phyloP scores from a whole-genome alignment of 2,888 invertebrate species.

The Charanyca ferruginea region DNA sequence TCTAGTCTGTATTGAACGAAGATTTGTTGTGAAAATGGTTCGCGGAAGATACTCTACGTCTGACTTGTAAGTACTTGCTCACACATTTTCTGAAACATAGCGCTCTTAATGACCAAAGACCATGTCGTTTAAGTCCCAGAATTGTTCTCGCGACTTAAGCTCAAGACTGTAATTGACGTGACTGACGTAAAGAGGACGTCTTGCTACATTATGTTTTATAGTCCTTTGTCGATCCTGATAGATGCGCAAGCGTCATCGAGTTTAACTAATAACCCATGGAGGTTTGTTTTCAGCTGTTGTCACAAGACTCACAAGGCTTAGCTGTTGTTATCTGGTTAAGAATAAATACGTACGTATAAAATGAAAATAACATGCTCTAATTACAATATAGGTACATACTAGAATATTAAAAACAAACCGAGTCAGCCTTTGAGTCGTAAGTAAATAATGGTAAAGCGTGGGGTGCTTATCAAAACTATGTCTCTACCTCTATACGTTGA shows the following conservation, averaged over 20 bases:
- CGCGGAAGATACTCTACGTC: conserved; percentile 89
- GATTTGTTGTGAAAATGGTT: conserved; percentile 81
- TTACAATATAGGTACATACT: conserved; percentile 5
- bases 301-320: not conserved
- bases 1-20: conserved; percentile 68
- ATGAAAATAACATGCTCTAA: conserved; percentile 13
- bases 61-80: conserved; percentile 80
- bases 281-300: conserved; percentile 19
- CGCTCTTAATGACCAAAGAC: conserved; percentile 32
- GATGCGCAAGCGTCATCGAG: conserved; percentile 9
- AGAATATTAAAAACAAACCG: conserved; percentile 33
- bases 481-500: conserved; percentile 11
- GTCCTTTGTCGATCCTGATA: conserved; percentile 45
- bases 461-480: conserved; percentile 40
- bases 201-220: conserved; percentile 26
- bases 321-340: conserved; percentile 24
- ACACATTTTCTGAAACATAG: conserved; percentile 28
- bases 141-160: conserved; percentile 33
- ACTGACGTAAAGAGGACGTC: conserved; percentile 38
- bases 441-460: conserved; percentile 39
- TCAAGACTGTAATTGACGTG: conserved; percentile 34
- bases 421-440: conserved; percentile 14
- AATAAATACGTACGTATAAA: conserved; percentile 18
- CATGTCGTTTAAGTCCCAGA: conserved; percentile 26
- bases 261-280: conserved; percentile 21